These are phyloP conservation scores for Drosophila parvula DNA, from an alignment of 1,140 invertebrate genomes.

Conservation along the genomic window DNA sequence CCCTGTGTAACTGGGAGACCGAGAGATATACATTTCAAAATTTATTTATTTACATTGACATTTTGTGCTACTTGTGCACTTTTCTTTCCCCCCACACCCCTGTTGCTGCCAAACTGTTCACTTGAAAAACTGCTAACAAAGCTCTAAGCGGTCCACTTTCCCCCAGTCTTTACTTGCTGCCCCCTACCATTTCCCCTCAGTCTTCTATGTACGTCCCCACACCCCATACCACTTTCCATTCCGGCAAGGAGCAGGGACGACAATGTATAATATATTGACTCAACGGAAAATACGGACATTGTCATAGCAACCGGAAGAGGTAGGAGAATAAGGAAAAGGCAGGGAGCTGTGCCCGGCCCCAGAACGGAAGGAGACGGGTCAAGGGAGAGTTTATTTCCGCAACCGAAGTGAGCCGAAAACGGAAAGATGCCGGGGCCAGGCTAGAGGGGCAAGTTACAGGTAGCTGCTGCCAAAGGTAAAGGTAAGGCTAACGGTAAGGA, in stretches of 20 bases:
- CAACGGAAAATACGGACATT: slow-evolving; percentile 80
- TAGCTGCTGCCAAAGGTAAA: neutral
- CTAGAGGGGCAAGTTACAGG: slow-evolving; percentile 17
- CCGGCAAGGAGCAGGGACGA: slow-evolving; percentile 52
- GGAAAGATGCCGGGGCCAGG: slow-evolving; percentile 17
- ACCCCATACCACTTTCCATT: slow-evolving; percentile 18
- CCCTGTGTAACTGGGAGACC: slow-evolving; percentile 24
- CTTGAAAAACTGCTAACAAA: slow-evolving; percentile 78
- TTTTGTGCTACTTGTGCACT: slow-evolving; percentile 80
- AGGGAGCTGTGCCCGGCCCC: slow-evolving; percentile 13
- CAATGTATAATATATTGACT: slow-evolving; percentile 82
- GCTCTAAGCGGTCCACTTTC: slow-evolving; percentile 72
- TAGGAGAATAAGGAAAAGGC: slow-evolving; percentile 19
- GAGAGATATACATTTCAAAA: slow-evolving; percentile 74
- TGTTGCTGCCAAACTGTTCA: slow-evolving; percentile 32
- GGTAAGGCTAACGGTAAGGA: neutral
- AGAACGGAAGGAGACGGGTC: slow-evolving; percentile 69
- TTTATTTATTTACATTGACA: slow-evolving; percentile 82
- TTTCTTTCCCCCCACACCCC: slow-evolving; percentile 36
- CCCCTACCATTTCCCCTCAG: neutral
- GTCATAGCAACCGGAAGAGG: slow-evolving; percentile 72
- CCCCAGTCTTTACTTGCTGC: slow-evolving; percentile 18
- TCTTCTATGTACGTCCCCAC: neutral
- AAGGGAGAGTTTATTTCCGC: slow-evolving; percentile 79
- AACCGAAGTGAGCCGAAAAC: slow-evolving; percentile 65